Conservation (phyloP, 2,113 vertebrate genomes). For the Nothoprocta perdicaria region DNA sequence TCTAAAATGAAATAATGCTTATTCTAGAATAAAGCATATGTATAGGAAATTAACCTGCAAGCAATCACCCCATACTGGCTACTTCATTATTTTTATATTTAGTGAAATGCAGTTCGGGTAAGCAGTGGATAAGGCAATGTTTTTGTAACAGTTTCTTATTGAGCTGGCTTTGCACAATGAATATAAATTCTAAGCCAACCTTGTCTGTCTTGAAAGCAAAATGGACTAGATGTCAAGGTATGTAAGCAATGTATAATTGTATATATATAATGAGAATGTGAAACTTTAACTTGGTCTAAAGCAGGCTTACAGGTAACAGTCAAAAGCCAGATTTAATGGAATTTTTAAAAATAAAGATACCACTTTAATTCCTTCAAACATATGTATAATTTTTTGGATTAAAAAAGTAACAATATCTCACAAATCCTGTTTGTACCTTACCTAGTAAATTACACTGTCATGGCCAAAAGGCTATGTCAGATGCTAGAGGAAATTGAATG, state of each 20-base stretch:
- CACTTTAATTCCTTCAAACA: background rate
- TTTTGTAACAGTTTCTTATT: background rate
- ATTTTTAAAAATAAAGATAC: background rate
- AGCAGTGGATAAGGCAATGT: background rate
- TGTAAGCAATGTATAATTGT: background rate
- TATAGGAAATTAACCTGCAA: background rate
- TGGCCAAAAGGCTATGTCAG: background rate
- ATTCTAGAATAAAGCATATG: background rate
- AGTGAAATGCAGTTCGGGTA: background rate
- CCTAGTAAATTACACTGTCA: background rate
- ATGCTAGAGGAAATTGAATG: background rate
- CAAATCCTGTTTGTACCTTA: background rate
- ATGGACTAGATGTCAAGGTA: background rate
- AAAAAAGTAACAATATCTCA: background rate
- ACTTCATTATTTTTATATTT: background rate
- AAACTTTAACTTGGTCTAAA: background rate
- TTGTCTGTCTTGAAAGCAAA: background rate
- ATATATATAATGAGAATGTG: background rate
- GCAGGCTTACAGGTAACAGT: background rate
- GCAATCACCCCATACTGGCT: background rate
- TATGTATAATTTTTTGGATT: background rate
- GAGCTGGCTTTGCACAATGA: background rate
- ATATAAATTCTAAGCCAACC: background rate
- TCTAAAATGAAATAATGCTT: background rate
- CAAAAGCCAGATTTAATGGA: background rate